A percentile compares a stretch with the other conserved stretches of the same genome.
Conservation (phyloP, 2,113 vertebrate genomes). For the Lepus europaeus region DNA sequence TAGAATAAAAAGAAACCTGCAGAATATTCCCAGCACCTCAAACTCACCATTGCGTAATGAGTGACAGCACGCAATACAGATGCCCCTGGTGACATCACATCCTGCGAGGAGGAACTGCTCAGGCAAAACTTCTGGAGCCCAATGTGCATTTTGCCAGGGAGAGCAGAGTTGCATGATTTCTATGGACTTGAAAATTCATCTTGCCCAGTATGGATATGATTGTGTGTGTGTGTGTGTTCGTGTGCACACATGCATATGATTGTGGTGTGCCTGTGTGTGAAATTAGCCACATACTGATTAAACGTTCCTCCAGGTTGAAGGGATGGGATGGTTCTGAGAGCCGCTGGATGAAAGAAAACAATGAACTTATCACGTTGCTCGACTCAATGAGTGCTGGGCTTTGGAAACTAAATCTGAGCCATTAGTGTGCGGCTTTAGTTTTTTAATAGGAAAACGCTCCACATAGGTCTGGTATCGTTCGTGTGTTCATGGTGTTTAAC, state of each 20-base stretch:
- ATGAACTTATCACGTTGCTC: conserved; percentile 68
- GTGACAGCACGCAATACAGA: background rate
- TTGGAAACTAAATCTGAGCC: conserved; percentile 52
- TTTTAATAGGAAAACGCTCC: conserved; percentile 73
- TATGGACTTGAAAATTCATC: background rate
- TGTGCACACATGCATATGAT: background rate
- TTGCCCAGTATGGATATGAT: background rate
- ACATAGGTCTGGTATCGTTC: conserved; percentile 45
- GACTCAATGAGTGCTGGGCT: conserved; percentile 56
- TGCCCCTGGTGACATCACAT: background rate
- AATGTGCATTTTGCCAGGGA: background rate
- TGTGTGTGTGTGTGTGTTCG: background rate
- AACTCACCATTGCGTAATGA: accelerated
- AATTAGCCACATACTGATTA: background rate
- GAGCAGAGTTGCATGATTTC: conserved; percentile 12
- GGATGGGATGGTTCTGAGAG: conserved; percentile 8
- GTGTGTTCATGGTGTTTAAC: conserved; percentile 44
- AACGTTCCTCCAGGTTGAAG: conserved; percentile 35
- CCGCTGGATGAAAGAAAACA: background rate
- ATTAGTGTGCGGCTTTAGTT: conserved; percentile 63
- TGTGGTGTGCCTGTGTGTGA: background rate
- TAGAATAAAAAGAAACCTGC: background rate
- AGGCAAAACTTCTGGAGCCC: background rate
- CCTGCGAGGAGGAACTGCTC: background rate
- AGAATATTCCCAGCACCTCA: background rate